Evolutionary conservation across 2,888 invertebrate genomes (phyloP).

Genomic region (Drosophila vallismaia): DNA sequence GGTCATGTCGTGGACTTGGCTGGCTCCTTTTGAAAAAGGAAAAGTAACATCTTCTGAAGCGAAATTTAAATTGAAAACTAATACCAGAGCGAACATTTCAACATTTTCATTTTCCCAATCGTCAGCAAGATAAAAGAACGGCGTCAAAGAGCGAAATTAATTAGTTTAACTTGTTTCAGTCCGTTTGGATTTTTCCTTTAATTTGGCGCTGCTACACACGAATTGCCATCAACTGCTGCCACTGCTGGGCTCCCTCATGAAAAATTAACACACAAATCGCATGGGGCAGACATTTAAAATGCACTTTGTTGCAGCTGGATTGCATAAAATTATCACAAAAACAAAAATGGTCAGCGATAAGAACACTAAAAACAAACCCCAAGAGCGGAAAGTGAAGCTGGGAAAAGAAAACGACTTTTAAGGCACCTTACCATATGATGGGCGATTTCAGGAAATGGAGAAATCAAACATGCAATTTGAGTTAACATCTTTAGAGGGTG

Average conservation of each 20-base stretch:
- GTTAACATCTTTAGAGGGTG: background rate
- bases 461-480: too few species aligned
- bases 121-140: slow-evolving; percentile 5
- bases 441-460: background rate
- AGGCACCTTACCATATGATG: background rate
- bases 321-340: slow-evolving; percentile 46
- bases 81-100: slow-evolving; percentile 20
- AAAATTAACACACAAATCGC: slow-evolving; percentile 62
- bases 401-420: background rate
- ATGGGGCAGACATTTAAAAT: slow-evolving; percentile 62
- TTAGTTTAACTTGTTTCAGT: slow-evolving; percentile 4
- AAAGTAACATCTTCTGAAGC: background rate
- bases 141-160: slow-evolving; percentile 34
- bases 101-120: slow-evolving; percentile 19
- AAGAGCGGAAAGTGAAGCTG: background rate
- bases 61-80: slow-evolving; percentile 37
- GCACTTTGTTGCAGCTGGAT: slow-evolving; percentile 62
- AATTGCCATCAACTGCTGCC: background rate
- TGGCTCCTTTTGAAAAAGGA: slow-evolving; percentile 1
- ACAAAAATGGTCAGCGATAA: slow-evolving; percentile 48
- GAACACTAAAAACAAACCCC: background rate
- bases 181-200: background rate
- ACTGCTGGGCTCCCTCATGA: slow-evolving; percentile 37
- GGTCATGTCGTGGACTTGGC: slow-evolving; percentile 12
- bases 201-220: slow-evolving; percentile 5